These are phyloP conservation scores for Agrenia bidenticulata DNA, from an alignment of 2,888 invertebrate species.

Conservation along the genomic window DNA sequence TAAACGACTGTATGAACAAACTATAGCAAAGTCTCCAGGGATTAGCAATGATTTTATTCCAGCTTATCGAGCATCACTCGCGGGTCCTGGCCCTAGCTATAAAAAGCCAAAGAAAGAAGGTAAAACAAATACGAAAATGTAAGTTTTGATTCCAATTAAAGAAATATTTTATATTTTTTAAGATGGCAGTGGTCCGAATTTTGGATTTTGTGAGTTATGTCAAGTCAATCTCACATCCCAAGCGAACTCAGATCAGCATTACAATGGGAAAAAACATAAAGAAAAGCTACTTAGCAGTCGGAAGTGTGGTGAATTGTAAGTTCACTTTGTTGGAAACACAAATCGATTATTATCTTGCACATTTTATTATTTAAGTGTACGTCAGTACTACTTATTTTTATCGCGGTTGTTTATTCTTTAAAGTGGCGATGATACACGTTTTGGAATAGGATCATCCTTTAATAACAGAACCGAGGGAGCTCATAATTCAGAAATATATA, in stretches of 20 bases:
- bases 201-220: constrained; percentile 37
- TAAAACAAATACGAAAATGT: not conserved
- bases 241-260: constrained; percentile 43
- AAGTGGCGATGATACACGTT: constrained; percentile 13
- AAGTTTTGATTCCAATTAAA: not conserved
- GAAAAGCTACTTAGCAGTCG: not conserved
- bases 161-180: not conserved
- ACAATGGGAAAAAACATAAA: constrained; percentile 41
- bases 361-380: no score
- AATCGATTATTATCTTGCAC: no score
- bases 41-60: constrained; percentile 11
- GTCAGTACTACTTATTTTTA: not conserved
- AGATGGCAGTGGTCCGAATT: constrained; percentile 20
- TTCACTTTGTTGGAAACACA: no score
- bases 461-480: not conserved
- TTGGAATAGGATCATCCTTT: constrained; percentile 17
- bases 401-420: constrained; percentile 1
- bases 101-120: constrained; percentile 19
- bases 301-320: constrained; percentile 19
- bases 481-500: no score
- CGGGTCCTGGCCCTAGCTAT: not conserved
- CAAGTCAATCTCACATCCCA: constrained; percentile 34
- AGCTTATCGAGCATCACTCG: constrained; percentile 11
- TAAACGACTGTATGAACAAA: not conserved
- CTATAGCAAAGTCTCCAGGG: not conserved